These are phyloP conservation scores for Apodemus sylvaticus DNA, from an alignment of 2,113 vertebrate genomes.

Conservation along the genomic window DNA sequence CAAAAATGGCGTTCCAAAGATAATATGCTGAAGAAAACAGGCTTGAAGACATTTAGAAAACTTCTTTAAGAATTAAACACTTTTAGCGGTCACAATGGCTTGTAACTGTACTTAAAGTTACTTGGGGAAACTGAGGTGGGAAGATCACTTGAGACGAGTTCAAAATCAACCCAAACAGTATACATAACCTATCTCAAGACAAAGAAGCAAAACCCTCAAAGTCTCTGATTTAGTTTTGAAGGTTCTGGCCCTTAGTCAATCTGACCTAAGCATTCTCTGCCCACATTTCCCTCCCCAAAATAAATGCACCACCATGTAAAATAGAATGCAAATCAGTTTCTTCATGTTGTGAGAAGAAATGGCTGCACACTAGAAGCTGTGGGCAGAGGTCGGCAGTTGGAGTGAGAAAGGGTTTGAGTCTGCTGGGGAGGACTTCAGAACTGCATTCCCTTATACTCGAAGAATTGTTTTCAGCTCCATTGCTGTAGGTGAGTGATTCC, in stretches of 20 bases:
- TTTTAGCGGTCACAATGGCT: neutral
- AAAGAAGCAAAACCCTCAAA: neutral
- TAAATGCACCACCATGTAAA: neutral
- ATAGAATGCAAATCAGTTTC: conserved; percentile 17
- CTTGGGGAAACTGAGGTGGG: neutral
- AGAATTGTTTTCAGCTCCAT: conserved; percentile 27
- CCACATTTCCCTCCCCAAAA: neutral
- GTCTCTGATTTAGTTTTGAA: neutral
- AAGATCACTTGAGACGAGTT: neutral
- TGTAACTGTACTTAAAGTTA: neutral
- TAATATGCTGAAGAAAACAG: neutral
- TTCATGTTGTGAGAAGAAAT: neutral
- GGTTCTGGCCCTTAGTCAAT: neutral
- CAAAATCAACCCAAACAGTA: neutral
- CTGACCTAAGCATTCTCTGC: neutral
- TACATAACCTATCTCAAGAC: neutral
- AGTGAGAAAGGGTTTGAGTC: neutral
- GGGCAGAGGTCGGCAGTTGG: neutral
- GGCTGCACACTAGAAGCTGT: neutral
- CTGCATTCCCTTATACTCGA: neutral
- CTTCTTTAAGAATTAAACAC: neutral
- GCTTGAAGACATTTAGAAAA: neutral
- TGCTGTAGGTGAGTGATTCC: neutral
- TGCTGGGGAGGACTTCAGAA: neutral
- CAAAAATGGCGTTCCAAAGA: neutral